Evolutionary conservation across 2,888 invertebrate species (phyloP).

Genomic region (Microctonus brassicae): DNA sequence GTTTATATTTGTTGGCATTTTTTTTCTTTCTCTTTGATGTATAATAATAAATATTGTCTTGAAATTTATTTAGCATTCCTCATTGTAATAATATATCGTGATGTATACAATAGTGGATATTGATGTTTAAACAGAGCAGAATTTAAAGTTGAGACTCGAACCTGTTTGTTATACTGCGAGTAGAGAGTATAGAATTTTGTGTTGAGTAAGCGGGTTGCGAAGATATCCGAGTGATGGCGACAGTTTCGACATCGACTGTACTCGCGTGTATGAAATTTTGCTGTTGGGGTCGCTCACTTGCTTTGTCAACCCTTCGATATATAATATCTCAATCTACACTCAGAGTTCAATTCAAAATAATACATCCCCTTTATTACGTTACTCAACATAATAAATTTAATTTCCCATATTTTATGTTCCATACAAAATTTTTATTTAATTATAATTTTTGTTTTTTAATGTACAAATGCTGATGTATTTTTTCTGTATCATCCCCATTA

Average conservation of each 20-base stretch:
- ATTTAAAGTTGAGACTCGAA: slow-evolving; percentile 43
- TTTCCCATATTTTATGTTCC: too few relatives aligned
- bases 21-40: too few relatives aligned
- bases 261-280: slow-evolving; percentile 11
- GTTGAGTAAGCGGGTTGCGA: slow-evolving; percentile 50
- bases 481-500: not conserved
- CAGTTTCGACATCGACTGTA: slow-evolving; percentile 48
- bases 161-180: slow-evolving; percentile 35
- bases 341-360: not conserved
- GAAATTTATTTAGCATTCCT: not conserved
- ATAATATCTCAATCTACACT: not conserved
- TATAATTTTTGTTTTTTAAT: not conserved
- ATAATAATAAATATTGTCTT: too few relatives aligned
- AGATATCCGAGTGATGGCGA: slow-evolving; percentile 55
- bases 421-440: not conserved
- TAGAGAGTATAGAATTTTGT: not conserved
- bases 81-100: not conserved
- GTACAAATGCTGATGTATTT: not conserved
- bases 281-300: not conserved
- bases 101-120: not conserved
- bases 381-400: too few relatives aligned
- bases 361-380: too few relatives aligned
- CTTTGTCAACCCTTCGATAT: slow-evolving; percentile 4
- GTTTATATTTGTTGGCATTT: too few relatives aligned
- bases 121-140: slow-evolving; percentile 19